Evolutionary conservation across 2,113 vertebrate species (phyloP), one percentile per base, ranked within the genome.

Genomic region (Cavia porcellus): DNA sequence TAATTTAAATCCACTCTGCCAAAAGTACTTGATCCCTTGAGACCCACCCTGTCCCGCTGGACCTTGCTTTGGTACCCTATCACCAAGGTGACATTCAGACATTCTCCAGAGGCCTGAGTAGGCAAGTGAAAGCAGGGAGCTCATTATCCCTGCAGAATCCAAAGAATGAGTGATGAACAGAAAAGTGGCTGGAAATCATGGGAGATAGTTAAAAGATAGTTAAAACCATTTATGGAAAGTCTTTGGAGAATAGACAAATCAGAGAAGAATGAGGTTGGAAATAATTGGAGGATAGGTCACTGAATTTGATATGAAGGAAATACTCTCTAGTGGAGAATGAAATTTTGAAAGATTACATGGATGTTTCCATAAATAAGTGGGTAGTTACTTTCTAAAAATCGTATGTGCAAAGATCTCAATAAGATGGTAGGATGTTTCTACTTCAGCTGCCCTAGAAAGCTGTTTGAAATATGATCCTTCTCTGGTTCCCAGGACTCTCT

Each of bases 271-370:
- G 68, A 86, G 83, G 91, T 84, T 95, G 91, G 79, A 72, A 89
- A 95, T 96, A 82, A 97, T 97, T 93, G 84, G 61, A 94, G 66
- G 32, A n/a, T 75, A 92, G 90, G 68, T 92, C 61, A 95, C 74
- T 59, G 81, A 95, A 70, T 89, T 95, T 86, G 38, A 35, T 85
- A 86, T 79, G 61, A 92, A 95, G 62, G 75, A 93, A 95, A 64
- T 64, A 89, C 28, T 96, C 7, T 90, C 12, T 90, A 88, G 55
- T 80, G 24, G 64, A 83, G 85, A 94, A 81, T 50, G 47, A 94
- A 90, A 45, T 86, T 68, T 84, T 86, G 64, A 89, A 80, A 59
- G 25, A 80, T 89, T 70, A 64, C 42, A 62, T 84, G 45, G 66
- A 42, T 42, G 55, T 94, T 92, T 95, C 66, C 77, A 52, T 57